Conservation (phyloP, 2,797 vertebrate species). For the Eulemur mongoz region DNA sequence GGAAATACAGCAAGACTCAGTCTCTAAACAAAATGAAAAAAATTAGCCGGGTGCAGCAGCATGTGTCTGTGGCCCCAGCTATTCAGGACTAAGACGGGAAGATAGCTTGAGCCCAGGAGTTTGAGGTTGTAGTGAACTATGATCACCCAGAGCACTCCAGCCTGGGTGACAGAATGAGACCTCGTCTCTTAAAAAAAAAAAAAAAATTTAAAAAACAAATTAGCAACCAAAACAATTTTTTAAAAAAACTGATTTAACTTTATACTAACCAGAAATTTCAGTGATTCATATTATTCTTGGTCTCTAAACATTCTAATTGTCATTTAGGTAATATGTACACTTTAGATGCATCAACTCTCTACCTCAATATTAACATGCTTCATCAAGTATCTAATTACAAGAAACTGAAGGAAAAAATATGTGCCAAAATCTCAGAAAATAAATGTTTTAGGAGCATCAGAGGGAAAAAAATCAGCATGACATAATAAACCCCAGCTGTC, state of each 20-base stretch:
- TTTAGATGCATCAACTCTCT: not conserved
- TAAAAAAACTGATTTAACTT: slow-evolving; percentile 1
- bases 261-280: not conserved
- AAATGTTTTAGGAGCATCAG: not conserved
- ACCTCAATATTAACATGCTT: slow-evolving; percentile 15
- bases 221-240: slow-evolving; percentile 4
- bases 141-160: not conserved
- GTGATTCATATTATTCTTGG: not conserved
- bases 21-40: not conserved
- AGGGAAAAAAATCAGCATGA: not conserved
- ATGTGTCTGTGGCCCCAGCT: no score
- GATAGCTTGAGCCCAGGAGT: not conserved
- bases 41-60: not conserved
- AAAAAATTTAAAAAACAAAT: not conserved
- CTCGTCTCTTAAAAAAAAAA: not conserved
- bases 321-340: not conserved
- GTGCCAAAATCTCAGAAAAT: not conserved
- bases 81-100: not conserved
- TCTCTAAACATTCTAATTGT: slow-evolving; percentile 9
- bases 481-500: not conserved
- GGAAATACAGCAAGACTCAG: not conserved
- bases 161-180: not conserved
- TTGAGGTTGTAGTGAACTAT: not conserved
- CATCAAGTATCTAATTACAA: not conserved
- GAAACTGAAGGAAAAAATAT: not conserved